phyloP scores from a whole-genome alignment of 2,797 vertebrate genomes.

The Lepilemur septentrionalis region DNA sequence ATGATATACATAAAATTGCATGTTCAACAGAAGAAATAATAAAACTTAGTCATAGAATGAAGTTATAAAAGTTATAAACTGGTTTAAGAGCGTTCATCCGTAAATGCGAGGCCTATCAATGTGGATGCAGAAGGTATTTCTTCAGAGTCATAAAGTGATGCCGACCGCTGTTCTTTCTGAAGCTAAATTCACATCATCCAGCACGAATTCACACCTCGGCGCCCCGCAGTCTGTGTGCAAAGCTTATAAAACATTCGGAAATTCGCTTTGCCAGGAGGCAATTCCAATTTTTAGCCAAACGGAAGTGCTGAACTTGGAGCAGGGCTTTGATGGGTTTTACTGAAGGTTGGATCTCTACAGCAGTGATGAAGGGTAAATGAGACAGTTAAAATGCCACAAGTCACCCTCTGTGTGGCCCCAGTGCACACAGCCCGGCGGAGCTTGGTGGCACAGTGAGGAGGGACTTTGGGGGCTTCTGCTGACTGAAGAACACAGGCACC shows the following conservation, averaged over 20 bases:
- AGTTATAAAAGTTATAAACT: not conserved
- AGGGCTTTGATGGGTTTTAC: not conserved
- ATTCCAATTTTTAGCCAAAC: not conserved
- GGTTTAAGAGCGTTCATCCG: not conserved
- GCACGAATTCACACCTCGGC: constrained; percentile 5
- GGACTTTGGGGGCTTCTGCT: not conserved
- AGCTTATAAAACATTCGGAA: constrained; percentile 52
- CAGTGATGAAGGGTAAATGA: not conserved
- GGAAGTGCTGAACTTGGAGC: not conserved
- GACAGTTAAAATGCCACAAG: not conserved
- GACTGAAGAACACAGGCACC: not conserved
- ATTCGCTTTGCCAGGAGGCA: not conserved
- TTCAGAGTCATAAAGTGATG: not conserved
- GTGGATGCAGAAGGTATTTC: not conserved
- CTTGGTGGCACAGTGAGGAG: fast-evolving
- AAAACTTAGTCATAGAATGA: not conserved
- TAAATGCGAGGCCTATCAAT: fast-evolving
- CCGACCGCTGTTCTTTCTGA: not conserved
- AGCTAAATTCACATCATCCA: not conserved
- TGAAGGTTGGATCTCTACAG: not conserved
- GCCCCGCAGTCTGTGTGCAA: not conserved
- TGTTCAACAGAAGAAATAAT: not conserved
- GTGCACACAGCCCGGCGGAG: not conserved
- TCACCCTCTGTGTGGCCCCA: not conserved
- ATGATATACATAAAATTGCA: not conserved